Conservation (phyloP, 2,797 vertebrate genomes). For the Manis javanica region DNA sequence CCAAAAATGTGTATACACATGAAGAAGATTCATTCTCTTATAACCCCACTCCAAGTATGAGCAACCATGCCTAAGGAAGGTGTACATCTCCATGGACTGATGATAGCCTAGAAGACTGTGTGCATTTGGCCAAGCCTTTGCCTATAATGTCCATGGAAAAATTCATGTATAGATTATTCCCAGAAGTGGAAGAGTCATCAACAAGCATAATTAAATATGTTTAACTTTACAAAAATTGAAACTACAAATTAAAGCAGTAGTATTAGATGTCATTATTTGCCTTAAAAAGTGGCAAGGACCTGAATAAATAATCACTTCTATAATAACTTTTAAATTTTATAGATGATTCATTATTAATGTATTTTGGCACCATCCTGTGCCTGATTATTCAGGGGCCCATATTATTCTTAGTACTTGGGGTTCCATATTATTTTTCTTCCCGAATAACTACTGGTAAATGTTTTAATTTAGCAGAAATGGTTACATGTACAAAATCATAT, state of each 20-base stretch:
- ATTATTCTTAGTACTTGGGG: neutral
- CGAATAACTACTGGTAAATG: neutral
- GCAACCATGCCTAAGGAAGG: neutral
- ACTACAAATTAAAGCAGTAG: neutral
- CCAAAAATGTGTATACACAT: neutral
- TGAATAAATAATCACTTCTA: neutral
- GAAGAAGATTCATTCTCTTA: neutral
- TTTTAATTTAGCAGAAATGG: neutral
- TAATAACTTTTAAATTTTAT: neutral
- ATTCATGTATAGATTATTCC: neutral
- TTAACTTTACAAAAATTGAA: neutral
- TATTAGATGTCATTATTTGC: neutral
- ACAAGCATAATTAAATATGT: neutral
- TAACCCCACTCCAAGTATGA: neutral
- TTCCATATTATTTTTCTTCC: neutral
- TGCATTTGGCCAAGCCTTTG: neutral
- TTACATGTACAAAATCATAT: neutral
- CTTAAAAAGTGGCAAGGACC: neutral
- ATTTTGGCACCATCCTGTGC: neutral
- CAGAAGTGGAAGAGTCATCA: neutral
- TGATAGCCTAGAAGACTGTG: neutral
- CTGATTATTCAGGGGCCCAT: neutral
- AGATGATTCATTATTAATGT: neutral
- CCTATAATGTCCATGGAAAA: neutral
- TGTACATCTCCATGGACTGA: neutral